Evolutionary conservation across 2,797 vertebrate genomes (phyloP), one percentile per base, ranked within the genome.

Genomic region (Manis crassicaudata): DNA sequence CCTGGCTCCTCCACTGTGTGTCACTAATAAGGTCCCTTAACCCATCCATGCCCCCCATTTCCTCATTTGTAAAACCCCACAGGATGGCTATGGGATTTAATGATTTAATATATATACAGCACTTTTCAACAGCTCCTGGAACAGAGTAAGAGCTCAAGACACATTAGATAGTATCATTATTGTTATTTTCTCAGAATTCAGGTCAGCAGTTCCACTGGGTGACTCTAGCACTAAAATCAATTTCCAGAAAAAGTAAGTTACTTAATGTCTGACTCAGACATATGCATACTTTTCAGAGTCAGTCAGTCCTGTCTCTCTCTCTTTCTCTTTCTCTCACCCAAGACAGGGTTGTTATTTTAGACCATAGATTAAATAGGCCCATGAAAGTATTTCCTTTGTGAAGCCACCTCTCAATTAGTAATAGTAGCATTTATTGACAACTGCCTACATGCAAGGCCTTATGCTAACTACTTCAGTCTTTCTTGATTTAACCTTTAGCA

Each of bases 161-260:
- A 90, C 68, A 58, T 90, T 84, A 93, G n/a, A 81, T 70, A 58
- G 23, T 82, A 40, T 93, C 85, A 60, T 88, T 84, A 73, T 76
- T 94, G 58, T 90, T 95, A 94, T 92, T 94, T 90, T 86, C 85
- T 94, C 75, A 83, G 93, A 95, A 94, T 94, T 93, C 79, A 88
- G 90, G 92, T 95, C 95, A 85, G 85, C 60, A 88, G 56, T 75
- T 95, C 86, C 86, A 85, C 62, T 84, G 67, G 67, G 62, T 77
- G 77, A 92, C 73, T 92, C 60, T 73, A 84, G 43, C 43, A 68
- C 63, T 87, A 90, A 85, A 94, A 96, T 91, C 63, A 86, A 83
- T 96, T 96, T 96, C 58, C 62, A 86, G 86, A 90, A 97, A 96
- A 95, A 90, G 32, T 92, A 96, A 93, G 85, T 88, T 73, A 37